Evolutionary conservation across 2,113 vertebrate genomes (phyloP).

Genomic region (Pseudorhombus dupliciocellatus): DNA sequence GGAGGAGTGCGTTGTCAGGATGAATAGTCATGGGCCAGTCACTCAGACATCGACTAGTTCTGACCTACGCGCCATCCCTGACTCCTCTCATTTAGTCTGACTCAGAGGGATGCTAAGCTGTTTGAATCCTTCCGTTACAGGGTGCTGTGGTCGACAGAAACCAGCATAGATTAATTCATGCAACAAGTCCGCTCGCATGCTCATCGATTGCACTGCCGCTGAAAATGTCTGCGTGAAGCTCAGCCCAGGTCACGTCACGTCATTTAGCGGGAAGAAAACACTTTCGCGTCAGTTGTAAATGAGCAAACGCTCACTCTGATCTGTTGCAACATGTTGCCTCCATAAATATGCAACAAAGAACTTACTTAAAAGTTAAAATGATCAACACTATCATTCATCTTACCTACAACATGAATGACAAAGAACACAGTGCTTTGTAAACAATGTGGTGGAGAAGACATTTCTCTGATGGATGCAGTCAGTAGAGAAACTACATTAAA

Average conservation of each 20-base stretch:
- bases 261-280: not conserved
- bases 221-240: conserved; percentile 15
- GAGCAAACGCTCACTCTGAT: too few relatives aligned
- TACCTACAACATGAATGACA: too few relatives aligned
- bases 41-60: conserved; percentile 46
- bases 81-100: conserved; percentile 54
- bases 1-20: conserved; percentile 35
- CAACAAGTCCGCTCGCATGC: conserved; percentile 12
- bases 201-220: conserved; percentile 26
- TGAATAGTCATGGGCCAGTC: conserved; percentile 44
- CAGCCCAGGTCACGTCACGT: not conserved
- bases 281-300: too few relatives aligned
- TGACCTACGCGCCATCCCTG: conserved; percentile 44
- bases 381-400: too few relatives aligned
- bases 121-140: conserved; percentile 32
- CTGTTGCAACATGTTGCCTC: too few relatives aligned
- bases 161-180: conserved; percentile 35
- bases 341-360: too few relatives aligned
- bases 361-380: too few relatives aligned
- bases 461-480: too few relatives aligned
- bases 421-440: too few relatives aligned
- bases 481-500: too few relatives aligned
- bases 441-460: too few relatives aligned
- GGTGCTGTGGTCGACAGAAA: conserved; percentile 50
- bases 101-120: conserved; percentile 43